A percentile compares a stretch with the other conserved stretches of the same genome.
phyloP scores from a whole-genome alignment of 2,113 vertebrate genomes.

The Laterallus jamaicensis region DNA sequence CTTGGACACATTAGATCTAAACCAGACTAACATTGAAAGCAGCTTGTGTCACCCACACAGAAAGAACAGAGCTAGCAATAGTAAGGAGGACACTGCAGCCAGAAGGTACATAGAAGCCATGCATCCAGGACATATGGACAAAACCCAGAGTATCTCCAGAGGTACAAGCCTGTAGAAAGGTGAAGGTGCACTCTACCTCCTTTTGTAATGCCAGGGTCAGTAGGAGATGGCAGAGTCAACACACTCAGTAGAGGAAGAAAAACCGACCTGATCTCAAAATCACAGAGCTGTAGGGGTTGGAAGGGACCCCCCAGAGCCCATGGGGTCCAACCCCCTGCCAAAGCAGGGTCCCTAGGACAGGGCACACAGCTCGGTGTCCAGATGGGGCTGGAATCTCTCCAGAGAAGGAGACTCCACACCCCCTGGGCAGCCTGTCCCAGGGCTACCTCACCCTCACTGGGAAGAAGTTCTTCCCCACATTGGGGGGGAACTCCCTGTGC shows the following conservation, averaged over 20 bases:
- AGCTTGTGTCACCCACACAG: not conserved
- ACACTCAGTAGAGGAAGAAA: not conserved
- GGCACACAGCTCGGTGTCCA: too few species aligned
- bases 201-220: not conserved
- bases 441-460: too few species aligned
- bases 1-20: not conserved
- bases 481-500: too few species aligned
- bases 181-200: not conserved
- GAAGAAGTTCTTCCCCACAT: too few species aligned
- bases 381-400: too few species aligned
- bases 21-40: not conserved
- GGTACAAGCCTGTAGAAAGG: not conserved
- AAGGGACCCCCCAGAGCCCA: too few species aligned
- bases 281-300: too few species aligned
- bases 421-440: too few species aligned
- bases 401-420: too few species aligned
- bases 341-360: too few species aligned
- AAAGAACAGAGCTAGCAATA: not conserved
- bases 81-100: not conserved
- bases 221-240: not conserved
- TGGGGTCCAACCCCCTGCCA: too few species aligned
- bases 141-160: not conserved
- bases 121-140: too few species aligned
- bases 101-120: not conserved
- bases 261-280: not conserved